Evolutionary conservation across 2,113 vertebrate genomes (phyloP).

Genomic region (Brachypteracias leptosomus): DNA sequence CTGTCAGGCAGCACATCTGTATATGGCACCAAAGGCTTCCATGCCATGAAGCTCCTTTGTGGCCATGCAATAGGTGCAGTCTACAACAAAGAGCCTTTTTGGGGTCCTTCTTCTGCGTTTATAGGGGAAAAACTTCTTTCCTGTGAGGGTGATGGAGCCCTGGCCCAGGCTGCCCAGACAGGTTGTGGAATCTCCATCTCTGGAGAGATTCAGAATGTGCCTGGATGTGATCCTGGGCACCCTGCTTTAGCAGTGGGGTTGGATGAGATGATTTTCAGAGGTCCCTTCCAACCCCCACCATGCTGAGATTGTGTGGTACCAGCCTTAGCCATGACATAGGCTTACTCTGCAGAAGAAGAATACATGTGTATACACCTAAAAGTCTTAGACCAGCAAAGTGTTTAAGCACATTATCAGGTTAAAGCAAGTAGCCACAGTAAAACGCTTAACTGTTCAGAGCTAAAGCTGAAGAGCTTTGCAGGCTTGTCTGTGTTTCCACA

Average conservation of each 20-base stretch:
- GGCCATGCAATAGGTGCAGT: background rate
- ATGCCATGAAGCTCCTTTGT: background rate
- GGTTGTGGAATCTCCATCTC: background rate
- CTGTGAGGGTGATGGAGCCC: background rate
- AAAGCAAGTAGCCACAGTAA: background rate
- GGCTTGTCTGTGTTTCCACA: background rate
- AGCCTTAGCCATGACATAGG: background rate
- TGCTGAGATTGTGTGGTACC: background rate
- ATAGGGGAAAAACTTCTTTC: background rate
- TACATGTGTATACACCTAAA: background rate
- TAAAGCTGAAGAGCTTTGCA: background rate
- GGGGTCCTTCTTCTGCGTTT: background rate
- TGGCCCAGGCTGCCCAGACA: background rate
- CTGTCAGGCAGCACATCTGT: fast-evolving
- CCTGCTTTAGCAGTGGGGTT: background rate
- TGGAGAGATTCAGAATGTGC: background rate
- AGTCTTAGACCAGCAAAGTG: background rate
- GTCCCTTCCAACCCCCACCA: background rate
- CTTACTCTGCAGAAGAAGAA: background rate
- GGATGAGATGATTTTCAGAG: background rate
- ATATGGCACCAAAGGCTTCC: background rate
- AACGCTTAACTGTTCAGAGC: background rate
- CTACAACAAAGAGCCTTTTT: background rate
- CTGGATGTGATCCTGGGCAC: background rate
- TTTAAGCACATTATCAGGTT: background rate